These are phyloP conservation scores for Oryzias woworae DNA, from an alignment of 2,113 vertebrate species.

Conservation along the genomic window DNA sequence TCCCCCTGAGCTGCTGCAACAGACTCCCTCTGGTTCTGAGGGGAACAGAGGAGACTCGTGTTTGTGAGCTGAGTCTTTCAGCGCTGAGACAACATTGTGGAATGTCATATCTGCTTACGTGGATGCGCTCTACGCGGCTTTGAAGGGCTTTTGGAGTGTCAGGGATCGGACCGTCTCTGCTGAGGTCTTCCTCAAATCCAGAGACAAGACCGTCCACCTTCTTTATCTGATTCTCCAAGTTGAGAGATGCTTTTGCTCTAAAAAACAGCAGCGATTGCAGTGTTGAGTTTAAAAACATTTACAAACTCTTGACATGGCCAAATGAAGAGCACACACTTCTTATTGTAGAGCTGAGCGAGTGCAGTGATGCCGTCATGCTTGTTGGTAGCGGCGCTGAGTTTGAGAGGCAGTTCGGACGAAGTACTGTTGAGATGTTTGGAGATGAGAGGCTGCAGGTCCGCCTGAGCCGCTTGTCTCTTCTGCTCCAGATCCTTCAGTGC, in stretches of 20 bases:
- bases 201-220: slow-evolving; percentile 83
- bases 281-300: background rate
- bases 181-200: slow-evolving; percentile 84
- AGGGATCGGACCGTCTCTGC: slow-evolving; percentile 79
- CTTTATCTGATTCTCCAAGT: slow-evolving; percentile 85
- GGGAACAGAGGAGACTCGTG: background rate
- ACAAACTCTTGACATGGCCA: background rate
- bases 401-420: slow-evolving; percentile 80
- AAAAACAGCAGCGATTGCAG: background rate
- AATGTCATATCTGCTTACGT: slow-evolving; percentile 72
- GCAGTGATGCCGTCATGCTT: slow-evolving; percentile 79
- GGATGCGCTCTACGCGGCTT: slow-evolving; percentile 75
- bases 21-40: slow-evolving; percentile 79
- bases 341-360: slow-evolving; percentile 83
- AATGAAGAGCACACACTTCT: slow-evolving; percentile 83
- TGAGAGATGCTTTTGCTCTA: slow-evolving; percentile 88
- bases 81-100: too few species aligned
- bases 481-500: slow-evolving; percentile 80
- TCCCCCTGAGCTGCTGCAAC: slow-evolving; percentile 82
- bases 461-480: slow-evolving; percentile 80
- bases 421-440: slow-evolving; percentile 68
- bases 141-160: slow-evolving; percentile 78
- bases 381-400: slow-evolving; percentile 81
- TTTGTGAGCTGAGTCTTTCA: background rate
- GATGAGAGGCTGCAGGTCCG: slow-evolving; percentile 81